Evolutionary conservation across 2,888 invertebrate species (phyloP).

Genomic region (Acronicta alni): DNA sequence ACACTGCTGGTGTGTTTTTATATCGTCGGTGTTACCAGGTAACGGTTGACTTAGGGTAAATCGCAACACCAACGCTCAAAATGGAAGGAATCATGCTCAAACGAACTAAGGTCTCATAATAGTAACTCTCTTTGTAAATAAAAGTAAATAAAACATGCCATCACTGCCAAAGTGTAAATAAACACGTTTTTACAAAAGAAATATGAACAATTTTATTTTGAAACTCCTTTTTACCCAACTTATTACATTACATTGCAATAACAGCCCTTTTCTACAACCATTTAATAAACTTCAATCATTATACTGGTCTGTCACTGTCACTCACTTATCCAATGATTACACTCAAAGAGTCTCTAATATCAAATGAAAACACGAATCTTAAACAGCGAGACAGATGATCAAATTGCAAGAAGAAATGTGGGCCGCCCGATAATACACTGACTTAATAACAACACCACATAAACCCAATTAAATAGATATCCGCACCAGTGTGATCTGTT

Average conservation of each 20-base stretch:
- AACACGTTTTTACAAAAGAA: slow-evolving; percentile 76
- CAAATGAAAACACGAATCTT: too few species aligned
- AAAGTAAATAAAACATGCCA: slow-evolving; percentile 74
- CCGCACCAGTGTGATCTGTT: too few species aligned
- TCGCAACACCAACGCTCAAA: slow-evolving; percentile 56
- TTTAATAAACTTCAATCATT: too few species aligned
- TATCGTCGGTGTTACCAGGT: slow-evolving; percentile 57
- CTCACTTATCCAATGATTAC: too few species aligned
- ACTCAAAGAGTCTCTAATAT: too few species aligned
- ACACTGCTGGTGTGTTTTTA: slow-evolving; percentile 48
- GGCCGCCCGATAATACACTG: too few species aligned
- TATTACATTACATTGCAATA: not conserved
- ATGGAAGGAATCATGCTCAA: slow-evolving; percentile 66
- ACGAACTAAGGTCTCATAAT: slow-evolving; percentile 81
- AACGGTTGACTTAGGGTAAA: slow-evolving; percentile 58
- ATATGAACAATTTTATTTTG: slow-evolving; percentile 15
- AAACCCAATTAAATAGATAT: too few species aligned
- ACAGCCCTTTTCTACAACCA: not conserved
- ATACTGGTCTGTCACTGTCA: too few species aligned
- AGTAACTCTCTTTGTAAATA: slow-evolving; percentile 89
- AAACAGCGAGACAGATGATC: too few species aligned
- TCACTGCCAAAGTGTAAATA: slow-evolving; percentile 90
- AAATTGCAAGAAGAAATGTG: too few species aligned
- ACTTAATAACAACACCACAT: too few species aligned
- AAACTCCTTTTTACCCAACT: not conserved